Evolutionary conservation across 2,797 vertebrate genomes (phyloP).

Genomic region (Brotula barbata): DNA sequence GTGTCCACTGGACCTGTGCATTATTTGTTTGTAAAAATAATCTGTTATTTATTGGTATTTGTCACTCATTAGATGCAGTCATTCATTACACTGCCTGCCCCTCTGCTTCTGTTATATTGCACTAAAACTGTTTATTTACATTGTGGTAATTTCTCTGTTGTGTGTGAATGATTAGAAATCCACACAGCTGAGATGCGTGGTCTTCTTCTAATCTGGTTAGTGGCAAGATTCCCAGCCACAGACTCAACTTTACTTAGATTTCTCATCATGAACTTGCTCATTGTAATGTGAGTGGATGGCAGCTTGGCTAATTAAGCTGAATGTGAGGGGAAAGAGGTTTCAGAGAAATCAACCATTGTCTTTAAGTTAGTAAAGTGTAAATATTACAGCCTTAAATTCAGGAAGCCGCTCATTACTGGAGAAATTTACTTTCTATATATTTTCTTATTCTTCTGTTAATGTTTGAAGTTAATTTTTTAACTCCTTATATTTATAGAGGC

Average conservation of each 20-base stretch:
- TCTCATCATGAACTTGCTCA: conserved; percentile 8
- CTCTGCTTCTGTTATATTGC: too few species aligned
- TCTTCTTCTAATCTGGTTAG: not conserved
- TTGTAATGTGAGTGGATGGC: conserved; percentile 11
- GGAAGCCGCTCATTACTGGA: too few species aligned
- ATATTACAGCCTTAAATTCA: not conserved
- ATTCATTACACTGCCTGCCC: too few species aligned
- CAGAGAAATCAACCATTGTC: conserved; percentile 13
- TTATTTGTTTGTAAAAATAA: too few species aligned
- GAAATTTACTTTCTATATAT: too few species aligned
- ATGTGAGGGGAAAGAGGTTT: not conserved
- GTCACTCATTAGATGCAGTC: not conserved
- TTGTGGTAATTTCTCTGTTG: conserved; percentile 9
- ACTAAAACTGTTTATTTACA: too few species aligned
- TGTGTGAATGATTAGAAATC: conserved; percentile 3
- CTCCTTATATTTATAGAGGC: too few species aligned
- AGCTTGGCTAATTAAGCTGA: conserved; percentile 12
- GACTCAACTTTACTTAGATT: conserved; percentile 5
- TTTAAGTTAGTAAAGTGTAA: conserved; percentile 10
- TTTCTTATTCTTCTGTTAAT: too few species aligned
- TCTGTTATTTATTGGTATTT: too few species aligned
- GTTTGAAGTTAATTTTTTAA: too few species aligned
- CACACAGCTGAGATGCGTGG: conserved; percentile 9
- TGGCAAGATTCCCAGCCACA: conserved; percentile 4
- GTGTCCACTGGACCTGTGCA: too few species aligned